Percentiles rank a stretch among this genome's conserved stretches.
Conservation (phyloP, 2,888 invertebrate genomes). For the Oxystoma pomonae region DNA sequence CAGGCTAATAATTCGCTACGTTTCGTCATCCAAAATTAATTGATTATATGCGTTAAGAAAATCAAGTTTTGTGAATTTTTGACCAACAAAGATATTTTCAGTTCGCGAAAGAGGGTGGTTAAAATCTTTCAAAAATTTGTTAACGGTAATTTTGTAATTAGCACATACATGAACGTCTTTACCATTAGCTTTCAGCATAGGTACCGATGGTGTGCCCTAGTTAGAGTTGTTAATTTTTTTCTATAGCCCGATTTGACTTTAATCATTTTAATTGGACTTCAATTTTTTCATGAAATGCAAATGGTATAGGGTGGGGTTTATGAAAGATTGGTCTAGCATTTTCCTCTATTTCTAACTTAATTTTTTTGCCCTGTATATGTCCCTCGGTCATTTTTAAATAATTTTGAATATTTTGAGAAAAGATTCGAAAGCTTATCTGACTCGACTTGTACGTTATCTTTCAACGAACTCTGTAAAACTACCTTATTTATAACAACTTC, state of each 20-base stretch:
- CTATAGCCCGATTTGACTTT: neutral
- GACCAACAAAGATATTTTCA: conserved; percentile 12
- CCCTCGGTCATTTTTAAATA: no score
- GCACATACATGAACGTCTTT: conserved; percentile 22
- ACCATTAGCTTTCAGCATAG: conserved; percentile 11
- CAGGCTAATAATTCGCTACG: no score
- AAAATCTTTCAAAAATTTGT: conserved; percentile 20
- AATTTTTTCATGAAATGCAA: conserved; percentile 7
- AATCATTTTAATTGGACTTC: neutral
- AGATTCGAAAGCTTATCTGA: no score
- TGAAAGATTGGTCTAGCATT: conserved; percentile 7
- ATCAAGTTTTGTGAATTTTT: no score
- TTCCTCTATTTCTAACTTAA: conserved; percentile 3
- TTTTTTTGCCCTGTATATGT: no score
- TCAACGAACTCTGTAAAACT: no score
- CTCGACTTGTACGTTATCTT: no score
- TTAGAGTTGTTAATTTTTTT: conserved; percentile 2
- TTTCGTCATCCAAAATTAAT: no score
- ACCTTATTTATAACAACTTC: no score
- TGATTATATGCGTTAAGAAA: no score
- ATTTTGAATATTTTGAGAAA: no score
- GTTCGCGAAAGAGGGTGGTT: conserved; percentile 10
- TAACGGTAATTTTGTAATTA: conserved; percentile 33
- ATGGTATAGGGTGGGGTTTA: conserved; percentile 1
- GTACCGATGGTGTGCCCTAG: conserved; percentile 10